Evolutionary conservation across 2,888 invertebrate species (phyloP), one percentile per base, ranked within the genome.

Genomic region (Ganaspis brasiliensis): DNA sequence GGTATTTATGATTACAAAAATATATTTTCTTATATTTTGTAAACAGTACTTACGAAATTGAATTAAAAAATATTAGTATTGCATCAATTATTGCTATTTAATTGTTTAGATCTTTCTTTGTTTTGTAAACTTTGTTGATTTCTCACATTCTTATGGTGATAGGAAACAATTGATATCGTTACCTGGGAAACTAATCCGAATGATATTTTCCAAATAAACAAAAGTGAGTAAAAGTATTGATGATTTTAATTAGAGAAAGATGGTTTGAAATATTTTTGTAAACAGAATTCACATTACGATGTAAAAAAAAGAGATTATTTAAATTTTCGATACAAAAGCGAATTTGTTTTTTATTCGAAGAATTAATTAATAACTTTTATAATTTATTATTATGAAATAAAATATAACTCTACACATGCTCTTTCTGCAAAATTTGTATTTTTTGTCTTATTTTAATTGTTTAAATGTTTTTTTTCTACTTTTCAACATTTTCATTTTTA

Each of bases 121-220:
- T 45, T 67, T 67, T 45, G 8, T 56, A 24, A 12, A 5, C 10
- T 56, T 56, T 40, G 8, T 12, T n/a, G 14, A 14, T 16, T 67
- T 45, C 8, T 14, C 9, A 31, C n/a, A 49, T 16, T 3, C 14
- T 40, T 37, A 12, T 37, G 40, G 40, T 24, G n/a, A n/a, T n/a
- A n/a, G n/a, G n/a, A n/a, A 67, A 45, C 45, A 45, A 14, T 45
- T n/a, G 24, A 67, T 45, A 45, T 67, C 21, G 67, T 67, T 67
- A 10, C 67, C 67, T 26, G n/a, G 67, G 67, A 67, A 45, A 67
- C 67, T 9, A 45, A 19, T 52, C 24, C 12, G 37, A 19, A 63
- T n/a, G 45, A 2, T 24, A 9, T 31, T 40, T 63, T 63, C 14
- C 14, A 45, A 45, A 45, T 37, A 14, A 12, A 40, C 37, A 59